Percentiles rank a stretch among this genome's conserved stretches.
Conservation (phyloP, 2,888 invertebrate species). For the Latrodectus elegans region DNA sequence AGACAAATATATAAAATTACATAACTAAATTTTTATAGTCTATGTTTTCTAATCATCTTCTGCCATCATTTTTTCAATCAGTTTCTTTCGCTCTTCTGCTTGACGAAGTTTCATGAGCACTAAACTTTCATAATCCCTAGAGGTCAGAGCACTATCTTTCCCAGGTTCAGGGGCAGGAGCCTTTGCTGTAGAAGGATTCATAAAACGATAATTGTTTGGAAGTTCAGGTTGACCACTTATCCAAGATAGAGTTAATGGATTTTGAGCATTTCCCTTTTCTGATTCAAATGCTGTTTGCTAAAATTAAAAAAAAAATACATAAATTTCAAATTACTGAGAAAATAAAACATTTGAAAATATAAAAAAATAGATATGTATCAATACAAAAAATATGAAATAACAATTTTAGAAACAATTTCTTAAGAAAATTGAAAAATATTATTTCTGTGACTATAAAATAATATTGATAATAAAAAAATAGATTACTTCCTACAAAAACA, state of each 20-base stretch:
- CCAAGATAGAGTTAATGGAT: slow-evolving; percentile 85
- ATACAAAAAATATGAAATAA: too few relatives aligned
- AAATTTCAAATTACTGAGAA: too few relatives aligned
- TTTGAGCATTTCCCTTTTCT: slow-evolving; percentile 81
- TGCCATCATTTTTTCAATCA: slow-evolving; percentile 74
- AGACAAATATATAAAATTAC: too few relatives aligned
- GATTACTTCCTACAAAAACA: too few relatives aligned
- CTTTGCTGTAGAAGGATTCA: slow-evolving; percentile 52
- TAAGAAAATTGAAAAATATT: too few relatives aligned
- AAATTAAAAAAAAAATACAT: slow-evolving; percentile 2
- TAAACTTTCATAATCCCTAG: slow-evolving; percentile 86
- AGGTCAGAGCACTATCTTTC: slow-evolving; percentile 76
- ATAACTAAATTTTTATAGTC: too few relatives aligned
- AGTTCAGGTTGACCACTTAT: slow-evolving; percentile 76
- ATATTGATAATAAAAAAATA: too few relatives aligned
- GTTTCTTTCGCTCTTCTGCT: slow-evolving; percentile 87
- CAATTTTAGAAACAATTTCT: too few relatives aligned
- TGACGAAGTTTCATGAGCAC: slow-evolving; percentile 87
- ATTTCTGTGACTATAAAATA: too few relatives aligned
- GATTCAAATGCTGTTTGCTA: slow-evolving; percentile 74
- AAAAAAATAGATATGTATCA: too few relatives aligned
- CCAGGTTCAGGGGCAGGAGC: slow-evolving; percentile 71
- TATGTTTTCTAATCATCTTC: slow-evolving; percentile 35
- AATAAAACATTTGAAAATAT: too few relatives aligned
- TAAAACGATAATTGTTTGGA: slow-evolving; percentile 23